Conservation (phyloP, 2,888 invertebrate species). For the Quadroppia sp. region DNA sequence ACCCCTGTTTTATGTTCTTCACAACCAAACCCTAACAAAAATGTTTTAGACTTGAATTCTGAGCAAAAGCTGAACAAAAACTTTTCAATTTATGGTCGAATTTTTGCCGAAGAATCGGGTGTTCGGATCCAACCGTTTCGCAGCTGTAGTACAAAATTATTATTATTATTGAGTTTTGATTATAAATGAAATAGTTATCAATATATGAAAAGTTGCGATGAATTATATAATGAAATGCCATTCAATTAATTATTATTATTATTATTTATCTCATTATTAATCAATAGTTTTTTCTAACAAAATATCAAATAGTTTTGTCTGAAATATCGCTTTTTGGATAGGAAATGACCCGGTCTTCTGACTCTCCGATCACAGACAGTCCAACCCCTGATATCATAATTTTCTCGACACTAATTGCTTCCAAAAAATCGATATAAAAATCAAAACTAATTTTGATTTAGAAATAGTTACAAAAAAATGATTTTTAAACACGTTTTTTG, state of each 20-base stretch:
- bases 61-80: background rate
- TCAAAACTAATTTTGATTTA: too few species aligned
- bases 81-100: background rate
- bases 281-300: too few species aligned
- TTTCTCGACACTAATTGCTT: too few species aligned
- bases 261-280: too few species aligned
- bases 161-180: background rate
- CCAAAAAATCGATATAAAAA: too few species aligned
- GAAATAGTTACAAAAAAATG: too few species aligned
- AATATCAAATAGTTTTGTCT: too few species aligned
- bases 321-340: too few species aligned
- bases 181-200: background rate
- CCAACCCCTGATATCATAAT: too few species aligned
- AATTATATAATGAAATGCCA: background rate
- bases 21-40: background rate
- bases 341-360: too few species aligned
- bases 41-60: background rate
- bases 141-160: constrained; percentile 6
- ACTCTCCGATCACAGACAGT: too few species aligned
- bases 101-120: background rate
- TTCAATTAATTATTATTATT: background rate
- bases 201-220: background rate
- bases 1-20: background rate
- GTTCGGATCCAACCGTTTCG: background rate
- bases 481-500: too few species aligned